A percentile compares a stretch with the other conserved stretches of the same genome.
Evolutionary conservation across 2,888 invertebrate genomes (phyloP).

Genomic region (Thumatha senex): DNA sequence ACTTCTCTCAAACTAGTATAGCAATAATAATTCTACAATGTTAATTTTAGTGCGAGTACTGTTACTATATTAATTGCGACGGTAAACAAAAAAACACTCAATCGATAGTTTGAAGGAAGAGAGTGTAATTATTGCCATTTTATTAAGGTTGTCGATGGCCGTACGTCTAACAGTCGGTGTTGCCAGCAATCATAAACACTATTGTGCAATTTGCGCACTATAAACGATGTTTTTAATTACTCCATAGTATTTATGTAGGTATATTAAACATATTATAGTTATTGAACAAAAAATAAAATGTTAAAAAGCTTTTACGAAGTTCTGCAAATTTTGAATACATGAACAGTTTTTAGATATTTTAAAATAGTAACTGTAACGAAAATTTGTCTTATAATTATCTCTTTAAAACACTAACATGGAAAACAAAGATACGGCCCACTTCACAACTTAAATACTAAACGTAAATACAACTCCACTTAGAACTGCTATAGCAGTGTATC

Average conservation of each 20-base stretch:
- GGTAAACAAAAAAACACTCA: slow-evolving; percentile 30
- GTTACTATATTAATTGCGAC: slow-evolving; percentile 32
- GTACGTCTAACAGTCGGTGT: slow-evolving; percentile 16
- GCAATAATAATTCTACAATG: slow-evolving; percentile 28
- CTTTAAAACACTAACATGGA: no score
- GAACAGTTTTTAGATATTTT: background rate
- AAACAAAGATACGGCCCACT: no score
- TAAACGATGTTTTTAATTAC: slow-evolving; percentile 21
- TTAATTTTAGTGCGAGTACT: slow-evolving; percentile 41
- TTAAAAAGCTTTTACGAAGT: background rate
- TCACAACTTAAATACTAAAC: no score
- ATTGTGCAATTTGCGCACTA: slow-evolving; percentile 34
- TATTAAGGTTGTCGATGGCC: slow-evolving; percentile 14
- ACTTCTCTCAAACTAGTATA: background rate
- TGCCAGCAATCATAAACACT: slow-evolving; percentile 20
- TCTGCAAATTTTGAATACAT: background rate
- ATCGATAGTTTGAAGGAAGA: slow-evolving; percentile 11
- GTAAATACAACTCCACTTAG: no score
- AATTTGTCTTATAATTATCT: no score
- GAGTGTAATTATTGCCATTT: slow-evolving; percentile 9
- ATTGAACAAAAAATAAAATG: slow-evolving; percentile 11
- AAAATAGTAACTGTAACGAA: no score
- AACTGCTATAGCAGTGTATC: no score
- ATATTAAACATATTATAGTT: slow-evolving; percentile 14
- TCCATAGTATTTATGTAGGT: slow-evolving; percentile 23